Percentiles rank a stretch among this genome's conserved stretches.
phyloP scores from a whole-genome alignment of 2,113 vertebrate species.

The Tragulus kanchil region DNA sequence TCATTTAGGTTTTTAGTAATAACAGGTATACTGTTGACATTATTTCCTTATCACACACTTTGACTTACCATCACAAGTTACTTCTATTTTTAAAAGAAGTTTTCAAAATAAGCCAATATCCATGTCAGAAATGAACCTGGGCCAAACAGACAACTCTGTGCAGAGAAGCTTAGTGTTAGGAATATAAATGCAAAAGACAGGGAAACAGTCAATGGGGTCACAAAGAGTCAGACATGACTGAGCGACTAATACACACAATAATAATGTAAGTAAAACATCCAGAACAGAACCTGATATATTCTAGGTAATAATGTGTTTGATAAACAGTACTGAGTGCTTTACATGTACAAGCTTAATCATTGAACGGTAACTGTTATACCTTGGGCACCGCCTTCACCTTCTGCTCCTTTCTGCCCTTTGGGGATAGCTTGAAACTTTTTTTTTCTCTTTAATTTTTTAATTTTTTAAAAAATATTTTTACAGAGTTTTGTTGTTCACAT shows the following conservation, averaged over 20 bases:
- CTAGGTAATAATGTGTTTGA: background rate
- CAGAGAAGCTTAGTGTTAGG: background rate
- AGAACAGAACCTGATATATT: background rate
- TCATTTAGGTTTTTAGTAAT: constrained; percentile 11
- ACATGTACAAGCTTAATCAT: background rate
- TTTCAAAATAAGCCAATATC: background rate
- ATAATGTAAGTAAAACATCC: too few relatives aligned
- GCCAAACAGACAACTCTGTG: background rate
- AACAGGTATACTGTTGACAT: background rate
- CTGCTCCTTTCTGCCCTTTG: background rate
- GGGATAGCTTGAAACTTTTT: background rate
- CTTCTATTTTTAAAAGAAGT: background rate
- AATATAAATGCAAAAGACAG: background rate
- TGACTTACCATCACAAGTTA: background rate
- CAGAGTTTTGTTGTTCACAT: too few relatives aligned
- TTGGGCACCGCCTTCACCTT: background rate
- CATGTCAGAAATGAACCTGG: constrained; percentile 13
- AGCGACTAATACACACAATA: background rate
- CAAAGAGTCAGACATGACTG: too few relatives aligned
- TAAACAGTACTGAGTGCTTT: background rate
- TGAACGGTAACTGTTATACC: background rate
- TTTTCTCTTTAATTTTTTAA: too few relatives aligned
- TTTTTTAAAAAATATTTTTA: too few relatives aligned
- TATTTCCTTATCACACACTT: constrained; percentile 44
- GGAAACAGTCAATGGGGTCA: too few relatives aligned